phyloP scores from a whole-genome alignment of 37 sponge, comb jelly and placozoan genomes.

The Haliclona indistincta region DNA sequence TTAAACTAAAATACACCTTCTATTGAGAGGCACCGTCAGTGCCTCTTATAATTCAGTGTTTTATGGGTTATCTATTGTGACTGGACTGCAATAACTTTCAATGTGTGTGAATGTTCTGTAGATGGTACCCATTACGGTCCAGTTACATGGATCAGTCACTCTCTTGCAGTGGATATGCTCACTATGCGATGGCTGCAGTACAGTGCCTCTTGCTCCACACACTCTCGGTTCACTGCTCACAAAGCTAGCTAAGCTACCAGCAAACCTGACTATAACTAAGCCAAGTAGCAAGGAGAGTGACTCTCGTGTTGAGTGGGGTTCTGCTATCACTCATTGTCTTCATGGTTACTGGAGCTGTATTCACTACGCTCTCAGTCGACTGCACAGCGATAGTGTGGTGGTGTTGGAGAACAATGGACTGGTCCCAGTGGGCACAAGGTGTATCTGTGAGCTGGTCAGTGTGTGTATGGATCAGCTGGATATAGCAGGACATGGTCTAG shows the following conservation, averaged over 20 bases:
- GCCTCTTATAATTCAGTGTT: too few relatives aligned
- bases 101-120: neutral
- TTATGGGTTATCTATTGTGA: too few relatives aligned
- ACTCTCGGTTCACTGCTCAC: neutral
- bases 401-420: neutral
- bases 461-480: constrained; percentile 43
- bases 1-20: too few relatives aligned
- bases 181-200: neutral
- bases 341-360: constrained; percentile 57
- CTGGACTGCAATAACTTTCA: too few relatives aligned
- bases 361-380: constrained; percentile 7
- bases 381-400: neutral
- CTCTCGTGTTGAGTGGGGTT: constrained; percentile 40
- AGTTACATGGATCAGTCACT: constrained; percentile 38
- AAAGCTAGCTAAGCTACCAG: neutral
- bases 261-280: neutral
- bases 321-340: constrained; percentile 29
- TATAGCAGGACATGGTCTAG: neutral
- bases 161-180: constrained; percentile 31
- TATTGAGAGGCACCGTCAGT: too few relatives aligned
- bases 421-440: neutral
- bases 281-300: neutral
- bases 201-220: neutral
- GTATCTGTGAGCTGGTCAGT: constrained; percentile 2
- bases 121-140: constrained; percentile 1